Base-by-base conservation (phyloP, 2,113 vertebrate species). In the Cavia porcellus region DNA sequence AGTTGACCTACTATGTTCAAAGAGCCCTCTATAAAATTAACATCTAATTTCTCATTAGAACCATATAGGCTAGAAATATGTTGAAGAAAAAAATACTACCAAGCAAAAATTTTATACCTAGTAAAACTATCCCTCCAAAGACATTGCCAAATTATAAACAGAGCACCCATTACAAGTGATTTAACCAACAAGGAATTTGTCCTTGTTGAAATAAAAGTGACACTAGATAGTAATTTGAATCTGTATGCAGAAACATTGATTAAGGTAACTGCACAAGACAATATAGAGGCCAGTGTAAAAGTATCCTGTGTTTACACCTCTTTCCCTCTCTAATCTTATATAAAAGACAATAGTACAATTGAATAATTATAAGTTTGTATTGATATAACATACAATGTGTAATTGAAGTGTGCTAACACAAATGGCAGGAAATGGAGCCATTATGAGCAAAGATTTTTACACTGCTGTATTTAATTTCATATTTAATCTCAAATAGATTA, bases 181-280 rank as follows among this genome's bases (percentile, higher is more conserved):
- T 42, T 52, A 14, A 59, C 32, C 59, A 88, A 89, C 1, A 83
- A 70, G 25, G 83, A 59, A 85, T 79, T 14, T 59, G 22, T 47
- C 59, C 59, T 15, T 42, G n/a, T 7, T 59, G 52, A 93, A 89
- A 59, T 79, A 19, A 89, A 88, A 95, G n/a, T 47, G 17, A 95
- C 3, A 42, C 13, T 70, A 61, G 8, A n/a, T 1, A 83, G 35
- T 50, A 77, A 96, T 19, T 35, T 80, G 15, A 59, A 85, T 77
- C 32, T 20, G 85, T 35, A 77, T 50, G 0, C 75, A 79, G 75
- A 35, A 85, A 59, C 32, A 77, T 15, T 68, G 68, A 28, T 84
- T 89, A 77, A 95, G 3, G n/a, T 64, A 92, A 47, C 38, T 24
- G 74, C 13, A 3, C 7, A 62, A 15, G 42, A 64, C 75, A 84